Base-by-base conservation (phyloP, 1,140 invertebrate genomes). In the Zaprionus lachaisei region DNA sequence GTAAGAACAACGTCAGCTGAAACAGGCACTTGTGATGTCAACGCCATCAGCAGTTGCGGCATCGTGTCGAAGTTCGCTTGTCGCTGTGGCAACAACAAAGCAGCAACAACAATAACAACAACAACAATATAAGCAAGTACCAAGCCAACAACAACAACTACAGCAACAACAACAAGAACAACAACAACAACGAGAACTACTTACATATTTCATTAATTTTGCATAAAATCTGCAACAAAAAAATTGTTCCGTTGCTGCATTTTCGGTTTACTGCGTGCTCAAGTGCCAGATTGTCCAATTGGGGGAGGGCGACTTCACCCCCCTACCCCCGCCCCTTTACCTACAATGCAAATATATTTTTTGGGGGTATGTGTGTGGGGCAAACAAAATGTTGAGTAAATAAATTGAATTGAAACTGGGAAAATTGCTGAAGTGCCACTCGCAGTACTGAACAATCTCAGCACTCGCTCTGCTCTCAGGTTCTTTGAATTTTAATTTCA, bases 141-240 rank as follows among this genome's bases (percentile, higher is more conserved):
- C 0, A 7, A 7, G 6, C 5, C 41, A 44, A 44, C 55, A 74
- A 41, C 51, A 80, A 58, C 41, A 17, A 24, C 24, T n/a, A 24
- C 41, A 2, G 37, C 31, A 66, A 41, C 57, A 69, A 24, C 12
- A 31, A n/a, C 20, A 57, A 22, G 26, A 57, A 60, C 37, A 72
- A 26, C 20, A 47, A 26, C 26, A 37, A 14, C n/a, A n/a, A 44
- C 6, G n/a, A 47, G n/a, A 44, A n/a, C 41, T 47, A 67, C 66
- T 84, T 85, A 68, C 72, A 81, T 84, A 89, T 89, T 89, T 89
- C 79, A 89, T 89, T 89, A 89, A 89, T 84, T 84, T 81, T 79
- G 62, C 85, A 81, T 89, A 78, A 79, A 81, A 79, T 81, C 66
- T 67, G 57, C 80, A 75, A 72, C 69, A 80, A 71, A 71, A 72